Conservation (phyloP, 2,888 invertebrate genomes). For the Cantharis flavilabris region DNA sequence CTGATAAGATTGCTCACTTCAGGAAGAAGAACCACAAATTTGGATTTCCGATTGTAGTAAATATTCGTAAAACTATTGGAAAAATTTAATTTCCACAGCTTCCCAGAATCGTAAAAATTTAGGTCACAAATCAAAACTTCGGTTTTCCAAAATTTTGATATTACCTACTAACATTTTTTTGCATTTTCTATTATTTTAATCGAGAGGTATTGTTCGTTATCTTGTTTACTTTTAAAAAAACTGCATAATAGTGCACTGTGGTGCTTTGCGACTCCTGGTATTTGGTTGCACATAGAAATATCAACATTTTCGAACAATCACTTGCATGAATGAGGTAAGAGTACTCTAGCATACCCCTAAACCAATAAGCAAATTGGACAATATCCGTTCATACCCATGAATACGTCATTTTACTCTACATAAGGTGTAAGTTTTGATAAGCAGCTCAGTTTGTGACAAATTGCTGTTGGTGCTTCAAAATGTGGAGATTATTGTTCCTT, state of each 20-base stretch:
- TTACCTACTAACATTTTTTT: neutral
- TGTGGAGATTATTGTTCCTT: neutral
- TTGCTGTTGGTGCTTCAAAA: neutral
- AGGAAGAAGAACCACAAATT: neutral
- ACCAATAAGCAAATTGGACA: conserved; percentile 39
- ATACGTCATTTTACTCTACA: conserved; percentile 42
- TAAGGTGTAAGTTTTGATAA: conserved; percentile 4
- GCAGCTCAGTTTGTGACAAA: neutral
- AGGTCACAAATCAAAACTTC: neutral
- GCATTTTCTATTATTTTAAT: neutral
- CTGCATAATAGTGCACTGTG: neutral
- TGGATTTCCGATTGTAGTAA: neutral
- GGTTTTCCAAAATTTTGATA: neutral
- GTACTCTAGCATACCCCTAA: neutral
- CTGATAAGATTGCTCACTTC: neutral
- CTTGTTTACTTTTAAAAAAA: neutral
- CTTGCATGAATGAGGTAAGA: conserved; percentile 7
- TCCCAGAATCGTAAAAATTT: neutral
- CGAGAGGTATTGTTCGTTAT: neutral
- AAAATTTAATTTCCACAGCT: neutral
- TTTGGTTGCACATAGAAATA: neutral
- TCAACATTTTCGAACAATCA: conserved; percentile 11
- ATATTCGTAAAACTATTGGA: neutral
- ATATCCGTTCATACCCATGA: conserved; percentile 49
- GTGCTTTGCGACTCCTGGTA: neutral